Base-by-base conservation (phyloP, 2,888 invertebrate species). In the Ligdia adustata region DNA sequence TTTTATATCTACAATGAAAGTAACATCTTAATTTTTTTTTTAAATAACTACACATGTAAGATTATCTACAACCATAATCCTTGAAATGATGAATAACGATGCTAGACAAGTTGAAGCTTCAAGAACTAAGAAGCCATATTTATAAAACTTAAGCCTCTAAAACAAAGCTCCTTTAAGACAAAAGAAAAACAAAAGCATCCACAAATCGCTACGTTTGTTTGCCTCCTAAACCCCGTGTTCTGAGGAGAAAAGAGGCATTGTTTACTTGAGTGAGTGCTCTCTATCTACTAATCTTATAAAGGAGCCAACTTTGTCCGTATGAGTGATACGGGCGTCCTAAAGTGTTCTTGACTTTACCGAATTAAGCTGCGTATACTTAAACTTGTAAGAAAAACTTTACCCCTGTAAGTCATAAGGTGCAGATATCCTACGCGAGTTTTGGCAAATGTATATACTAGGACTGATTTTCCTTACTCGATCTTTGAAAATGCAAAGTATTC, bases 201-300 rank as follows among this genome's bases (percentile, higher is more conserved):
- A 48, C 59, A 59, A 46, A 60, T 53, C 53, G 51, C 55, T 57
- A 55, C 54, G 57, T 57, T 55, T 60, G 60, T 60, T 60, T 60
- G 55, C 55, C 55, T 43, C 52, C 51, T 55, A 60, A 57, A 52
- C 57, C 60, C 52, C 48, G 49, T 53, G 57, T 57, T 57, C 45
- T 50, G 40, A 52, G 40, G 43, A 55, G 59, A 55, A 59, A 55
- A 53, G 60, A 55, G 57, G 60, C 57, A 57, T 57, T 60, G 60
- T 57, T 60, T 57, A 57, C 60, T 55, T 46, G 55, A 58, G 58
- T 58, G 52, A 56, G 59, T 55, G 55, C 51, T 55, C 55, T 55
- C 50, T 48, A 55, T 60, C 57, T 53, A 55, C 57, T 60, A 60
- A 60, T 60, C 57, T 60, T 60, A 57, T 57, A 57, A 58, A 60